Base-by-base conservation (phyloP, 2,797 vertebrate genomes). In the Microctenopoma stevenorrisi region DNA sequence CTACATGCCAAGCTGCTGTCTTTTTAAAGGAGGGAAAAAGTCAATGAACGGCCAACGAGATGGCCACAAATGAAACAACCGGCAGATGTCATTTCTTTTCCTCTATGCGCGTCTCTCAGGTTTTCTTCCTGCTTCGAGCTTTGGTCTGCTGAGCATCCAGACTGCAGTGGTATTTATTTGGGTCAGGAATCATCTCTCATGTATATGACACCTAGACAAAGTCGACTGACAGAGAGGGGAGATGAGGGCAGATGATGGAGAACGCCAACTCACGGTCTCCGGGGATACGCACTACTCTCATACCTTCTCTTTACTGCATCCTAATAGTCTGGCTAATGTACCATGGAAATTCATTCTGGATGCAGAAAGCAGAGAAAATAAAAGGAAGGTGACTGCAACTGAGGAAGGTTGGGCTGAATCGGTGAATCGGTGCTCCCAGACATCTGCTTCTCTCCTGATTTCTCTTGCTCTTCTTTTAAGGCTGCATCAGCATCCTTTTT, bases 321-420 rank as follows among this genome's bases (percentile, higher is more conserved):
- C 94, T 96, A 97, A 98, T 97, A 96, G 95, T 94, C 95, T 95
- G 96, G 96, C 97, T 97, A 98, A 98, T 98, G 96, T 98, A 97
- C 96, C 96, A 96, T 97, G 96, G 96, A 97, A 97, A 97, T 96
- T 94, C 94, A 94, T 94, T 96, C 95, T 93, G 94, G 90, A 92
- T 94, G 93, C 94, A 93, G 92, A 86, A 90, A 90, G 89, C 81
- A 12, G 58, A 56, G 72, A 81, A 84, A 79, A 89, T 53, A 59
- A 79, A 59, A 49, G 64, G 48, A 76, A 72, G 68, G 81, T 57
- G 71, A 68, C 74, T 77, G 78, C 71, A 59, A 74, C 72, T 78
- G 54, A 61, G 54, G 60, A 69, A 68, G 57, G 66, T 56, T 43
- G 54, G 44, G 43, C 57, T 74, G 51, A 33, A 4, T 35, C 2